These are phyloP conservation scores for Drosophila murphyi DNA, from an alignment of 1,140 invertebrate species.

Conservation along the genomic window DNA sequence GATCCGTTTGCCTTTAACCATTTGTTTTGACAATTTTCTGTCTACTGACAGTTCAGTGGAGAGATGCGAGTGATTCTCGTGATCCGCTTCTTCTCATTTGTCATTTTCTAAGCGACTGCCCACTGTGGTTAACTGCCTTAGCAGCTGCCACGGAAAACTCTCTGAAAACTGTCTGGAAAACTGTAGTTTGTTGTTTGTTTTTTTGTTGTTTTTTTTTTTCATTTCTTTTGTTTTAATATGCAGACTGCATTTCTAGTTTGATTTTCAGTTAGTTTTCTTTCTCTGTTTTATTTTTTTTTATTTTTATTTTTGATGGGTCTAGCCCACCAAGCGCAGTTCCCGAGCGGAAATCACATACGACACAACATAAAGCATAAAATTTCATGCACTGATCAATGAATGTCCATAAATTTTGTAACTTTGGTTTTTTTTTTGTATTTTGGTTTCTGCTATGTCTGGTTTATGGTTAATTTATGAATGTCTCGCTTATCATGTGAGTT, in stretches of 20 bases:
- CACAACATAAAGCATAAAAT: constrained; percentile 79
- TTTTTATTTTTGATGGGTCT: constrained; percentile 55
- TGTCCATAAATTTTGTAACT: constrained; percentile 67
- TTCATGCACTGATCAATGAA: constrained; percentile 66
- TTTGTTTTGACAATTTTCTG: constrained; percentile 62
- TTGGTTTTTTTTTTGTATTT: constrained; percentile 39
- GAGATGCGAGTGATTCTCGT: constrained; percentile 44
- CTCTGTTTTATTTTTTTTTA: constrained; percentile 4
- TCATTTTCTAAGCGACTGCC: constrained; percentile 48
- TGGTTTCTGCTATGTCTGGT: constrained; percentile 44
- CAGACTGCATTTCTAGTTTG: constrained; percentile 61
- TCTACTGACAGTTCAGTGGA: constrained; percentile 58
- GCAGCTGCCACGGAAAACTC: constrained; percentile 33
- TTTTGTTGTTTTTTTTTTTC: background rate
- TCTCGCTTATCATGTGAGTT: constrained; percentile 67
- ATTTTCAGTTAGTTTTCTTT: constrained; percentile 39
- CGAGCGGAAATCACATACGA: constrained; percentile 79
- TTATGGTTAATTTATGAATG: constrained; percentile 82
- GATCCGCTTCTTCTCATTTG: constrained; percentile 62
- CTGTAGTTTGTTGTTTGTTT: constrained; percentile 5
- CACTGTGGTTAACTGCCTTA: constrained; percentile 1
- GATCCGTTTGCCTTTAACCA: constrained; percentile 24
- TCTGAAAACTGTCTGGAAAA: constrained; percentile 20
- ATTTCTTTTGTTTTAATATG: constrained; percentile 69
- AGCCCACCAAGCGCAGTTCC: constrained; percentile 74